phyloP scores from a whole-genome alignment of 2,888 invertebrate species.

The Xanthorhoe designata region DNA sequence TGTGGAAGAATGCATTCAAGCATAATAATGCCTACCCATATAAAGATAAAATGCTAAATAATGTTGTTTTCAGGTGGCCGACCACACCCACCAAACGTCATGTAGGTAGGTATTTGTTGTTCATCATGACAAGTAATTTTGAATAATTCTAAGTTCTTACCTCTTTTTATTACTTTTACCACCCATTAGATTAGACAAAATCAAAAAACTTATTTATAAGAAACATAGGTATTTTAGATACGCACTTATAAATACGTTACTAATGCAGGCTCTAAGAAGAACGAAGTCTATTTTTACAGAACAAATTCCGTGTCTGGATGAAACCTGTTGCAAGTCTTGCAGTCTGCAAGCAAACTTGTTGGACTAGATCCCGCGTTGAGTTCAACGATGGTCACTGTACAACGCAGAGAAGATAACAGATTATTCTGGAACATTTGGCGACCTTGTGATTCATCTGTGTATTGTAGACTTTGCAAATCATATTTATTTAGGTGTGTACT shows the following conservation, averaged over 20 bases:
- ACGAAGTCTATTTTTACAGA: slow-evolving; percentile 25
- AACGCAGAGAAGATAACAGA: slow-evolving; percentile 12
- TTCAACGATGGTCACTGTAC: slow-evolving; percentile 28
- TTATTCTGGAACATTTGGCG: slow-evolving; percentile 30
- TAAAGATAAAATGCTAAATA: no score
- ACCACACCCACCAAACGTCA: no score
- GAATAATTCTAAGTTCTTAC: no score
- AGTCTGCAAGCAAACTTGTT: slow-evolving; percentile 24
- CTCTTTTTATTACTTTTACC: no score
- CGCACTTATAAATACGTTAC: neutral
- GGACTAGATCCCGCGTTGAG: slow-evolving; percentile 17
- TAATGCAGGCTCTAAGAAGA: neutral
- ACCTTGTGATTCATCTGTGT: slow-evolving; percentile 3
- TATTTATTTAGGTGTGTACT: neutral
- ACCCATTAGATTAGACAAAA: no score
- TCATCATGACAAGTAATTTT: no score
- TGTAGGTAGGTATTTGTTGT: no score
- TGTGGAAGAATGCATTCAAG: no score
- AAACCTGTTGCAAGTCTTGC: slow-evolving; percentile 24
- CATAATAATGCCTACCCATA: no score
- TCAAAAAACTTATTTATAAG: no score
- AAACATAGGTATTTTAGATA: no score
- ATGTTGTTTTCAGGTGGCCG: no score
- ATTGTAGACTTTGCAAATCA: neutral
- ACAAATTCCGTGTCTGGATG: slow-evolving; percentile 14